These are phyloP conservation scores for Synanthedon vespiformis DNA, from an alignment of 2,888 invertebrate genomes.

Conservation along the genomic window DNA sequence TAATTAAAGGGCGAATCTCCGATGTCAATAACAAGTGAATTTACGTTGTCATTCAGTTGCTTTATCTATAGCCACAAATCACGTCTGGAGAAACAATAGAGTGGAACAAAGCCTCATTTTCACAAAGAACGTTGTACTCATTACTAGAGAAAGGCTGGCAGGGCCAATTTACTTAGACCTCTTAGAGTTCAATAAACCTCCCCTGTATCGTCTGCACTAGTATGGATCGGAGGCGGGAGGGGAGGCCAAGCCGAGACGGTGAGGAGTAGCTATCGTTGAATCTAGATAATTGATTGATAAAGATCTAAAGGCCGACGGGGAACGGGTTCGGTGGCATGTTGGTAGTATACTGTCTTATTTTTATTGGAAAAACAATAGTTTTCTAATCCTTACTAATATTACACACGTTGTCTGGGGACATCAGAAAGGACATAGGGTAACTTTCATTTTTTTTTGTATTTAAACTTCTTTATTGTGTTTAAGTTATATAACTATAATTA, in stretches of 20 bases:
- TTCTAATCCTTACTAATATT: no score
- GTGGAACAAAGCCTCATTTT: slow-evolving; percentile 26
- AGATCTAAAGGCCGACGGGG: slow-evolving; percentile 18
- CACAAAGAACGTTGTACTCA: slow-evolving; percentile 28
- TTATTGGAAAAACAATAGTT: no score
- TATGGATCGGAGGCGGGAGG: background rate
- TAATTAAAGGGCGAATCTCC: background rate
- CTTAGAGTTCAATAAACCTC: slow-evolving; percentile 17
- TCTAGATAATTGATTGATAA: slow-evolving; percentile 40
- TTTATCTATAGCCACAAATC: slow-evolving; percentile 37
- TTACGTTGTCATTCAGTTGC: slow-evolving; percentile 6
- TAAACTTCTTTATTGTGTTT: no score
- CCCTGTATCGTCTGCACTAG: slow-evolving; percentile 5
- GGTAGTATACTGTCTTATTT: background rate
- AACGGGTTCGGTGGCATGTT: slow-evolving; percentile 14
- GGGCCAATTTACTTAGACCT: slow-evolving; percentile 21
- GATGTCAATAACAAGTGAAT: background rate
- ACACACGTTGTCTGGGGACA: no score
- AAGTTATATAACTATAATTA: no score
- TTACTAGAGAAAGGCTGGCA: slow-evolving; percentile 25
- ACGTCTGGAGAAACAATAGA: slow-evolving; percentile 18
- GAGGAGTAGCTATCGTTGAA: slow-evolving; percentile 11
- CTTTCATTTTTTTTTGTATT: no score
- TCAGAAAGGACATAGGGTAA: no score
- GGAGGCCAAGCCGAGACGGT: background rate